Percentiles rank a stretch among this genome's conserved stretches.
Conservation (phyloP, 2,888 invertebrate species). For the Opisthograptis luteolata region DNA sequence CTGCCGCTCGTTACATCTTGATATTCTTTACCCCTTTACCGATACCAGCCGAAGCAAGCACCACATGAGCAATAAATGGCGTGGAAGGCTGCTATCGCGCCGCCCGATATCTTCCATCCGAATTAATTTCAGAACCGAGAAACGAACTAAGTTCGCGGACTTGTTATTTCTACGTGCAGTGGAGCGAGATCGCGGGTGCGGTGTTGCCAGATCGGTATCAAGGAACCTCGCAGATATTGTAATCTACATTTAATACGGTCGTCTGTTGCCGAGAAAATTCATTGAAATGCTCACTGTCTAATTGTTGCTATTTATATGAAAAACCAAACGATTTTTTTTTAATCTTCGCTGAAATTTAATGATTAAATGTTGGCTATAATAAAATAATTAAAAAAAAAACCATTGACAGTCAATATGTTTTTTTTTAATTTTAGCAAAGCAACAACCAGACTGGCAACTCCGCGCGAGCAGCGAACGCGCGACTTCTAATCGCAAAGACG, state of each 20-base stretch:
- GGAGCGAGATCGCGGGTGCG: conserved; percentile 54
- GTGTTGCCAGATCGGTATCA: conserved; percentile 11
- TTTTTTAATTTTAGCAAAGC: neutral
- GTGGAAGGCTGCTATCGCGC: conserved; percentile 81
- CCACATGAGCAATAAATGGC: conserved; percentile 84
- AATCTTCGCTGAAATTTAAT: too few species aligned
- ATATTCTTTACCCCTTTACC: conserved; percentile 84
- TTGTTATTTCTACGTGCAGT: conserved; percentile 79
- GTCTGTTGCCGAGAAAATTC: too few species aligned
- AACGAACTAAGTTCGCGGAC: conserved; percentile 81
- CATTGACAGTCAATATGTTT: too few species aligned
- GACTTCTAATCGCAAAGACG: conserved; percentile 54
- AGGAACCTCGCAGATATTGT: neutral
- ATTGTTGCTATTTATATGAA: too few species aligned
- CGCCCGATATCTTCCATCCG: conserved; percentile 84
- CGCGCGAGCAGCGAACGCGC: conserved; percentile 63
- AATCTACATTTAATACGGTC: too few species aligned
- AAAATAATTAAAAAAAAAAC: too few species aligned
- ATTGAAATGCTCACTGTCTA: too few species aligned
- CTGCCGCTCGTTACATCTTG: conserved; percentile 82
- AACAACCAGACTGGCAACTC: conserved; percentile 22
- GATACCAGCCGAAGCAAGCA: conserved; percentile 79
- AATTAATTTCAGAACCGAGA: conserved; percentile 81
- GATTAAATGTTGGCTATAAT: too few species aligned
- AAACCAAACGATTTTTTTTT: too few species aligned